Conservation (phyloP, 2,113 vertebrate genomes). For the Eretmochelys imbricata region DNA sequence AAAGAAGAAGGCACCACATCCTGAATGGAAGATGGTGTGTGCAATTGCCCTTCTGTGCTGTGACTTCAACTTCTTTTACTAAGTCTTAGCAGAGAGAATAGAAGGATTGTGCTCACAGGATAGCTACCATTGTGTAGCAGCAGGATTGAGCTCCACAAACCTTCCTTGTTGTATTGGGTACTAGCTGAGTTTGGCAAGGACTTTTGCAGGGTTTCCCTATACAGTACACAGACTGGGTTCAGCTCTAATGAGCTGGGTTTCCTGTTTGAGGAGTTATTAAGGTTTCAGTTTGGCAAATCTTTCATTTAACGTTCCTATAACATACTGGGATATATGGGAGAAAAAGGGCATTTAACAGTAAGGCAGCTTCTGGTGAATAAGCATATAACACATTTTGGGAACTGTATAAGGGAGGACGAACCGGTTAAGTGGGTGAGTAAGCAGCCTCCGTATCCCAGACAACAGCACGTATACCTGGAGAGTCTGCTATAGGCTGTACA, state of each 20-base stretch:
- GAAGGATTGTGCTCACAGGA: not conserved
- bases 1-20: not conserved
- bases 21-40: not conserved
- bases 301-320: not conserved
- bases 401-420: not conserved
- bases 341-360: not conserved
- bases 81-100: not conserved
- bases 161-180: not conserved
- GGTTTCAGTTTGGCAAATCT: not conserved
- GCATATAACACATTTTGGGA: not conserved
- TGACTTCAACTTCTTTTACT: not conserved
- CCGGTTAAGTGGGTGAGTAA: not conserved
- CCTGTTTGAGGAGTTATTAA: rapidly evolving
- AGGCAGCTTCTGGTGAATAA: not conserved
- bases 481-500: not conserved
- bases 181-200: rapidly evolving
- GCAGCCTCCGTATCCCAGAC: not conserved
- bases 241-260: rapidly evolving
- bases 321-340: not conserved
- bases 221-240: rapidly evolving
- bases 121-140: not conserved
- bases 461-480: not conserved
- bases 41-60: not conserved
- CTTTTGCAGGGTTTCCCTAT: not conserved
- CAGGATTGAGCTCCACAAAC: not conserved